Percentiles rank a stretch among this genome's conserved stretches.
Evolutionary conservation across 2,797 vertebrate genomes (phyloP).

Genomic region (Melanotaenia parkinsoni): DNA sequence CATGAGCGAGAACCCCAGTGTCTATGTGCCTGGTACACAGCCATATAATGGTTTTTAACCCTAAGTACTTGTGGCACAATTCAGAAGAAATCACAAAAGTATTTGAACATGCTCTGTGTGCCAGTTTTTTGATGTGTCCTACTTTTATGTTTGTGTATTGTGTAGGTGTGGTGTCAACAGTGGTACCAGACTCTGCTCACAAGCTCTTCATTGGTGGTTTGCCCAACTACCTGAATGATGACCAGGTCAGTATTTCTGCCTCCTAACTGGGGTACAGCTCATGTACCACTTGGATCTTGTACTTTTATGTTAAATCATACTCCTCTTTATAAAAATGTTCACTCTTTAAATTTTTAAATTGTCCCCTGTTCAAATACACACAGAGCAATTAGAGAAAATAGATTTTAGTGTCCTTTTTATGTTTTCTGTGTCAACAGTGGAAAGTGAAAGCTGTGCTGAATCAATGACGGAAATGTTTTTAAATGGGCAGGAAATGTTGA

Average conservation of each 20-base stretch:
- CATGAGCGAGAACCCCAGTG: slow-evolving; percentile 94
- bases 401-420: not conserved
- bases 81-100: slow-evolving; percentile 40
- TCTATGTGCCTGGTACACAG: slow-evolving; percentile 92
- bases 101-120: slow-evolving; percentile 15
- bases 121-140: slow-evolving; percentile 12
- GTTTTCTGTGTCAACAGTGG: not conserved
- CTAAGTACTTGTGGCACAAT: slow-evolving; percentile 70
- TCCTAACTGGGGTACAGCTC: not conserved
- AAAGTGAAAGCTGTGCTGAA: not conserved
- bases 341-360: not conserved
- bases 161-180: slow-evolving; percentile 93
- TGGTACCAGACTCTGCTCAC: slow-evolving; percentile 94
- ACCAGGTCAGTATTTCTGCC: slow-evolving; percentile 84
- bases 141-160: slow-evolving; percentile 9
- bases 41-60: slow-evolving; percentile 76
- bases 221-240: slow-evolving; percentile 95
- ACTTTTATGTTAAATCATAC: not conserved
- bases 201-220: slow-evolving; percentile 95
- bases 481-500: not conserved
- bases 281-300: not conserved
- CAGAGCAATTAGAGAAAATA: not conserved
- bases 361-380: not conserved
- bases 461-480: not conserved
- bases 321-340: not conserved